Percentiles rank a stretch among this genome's conserved stretches.
Evolutionary conservation across 2,888 invertebrate genomes (phyloP).

Genomic region (Cerastis leucographa): DNA sequence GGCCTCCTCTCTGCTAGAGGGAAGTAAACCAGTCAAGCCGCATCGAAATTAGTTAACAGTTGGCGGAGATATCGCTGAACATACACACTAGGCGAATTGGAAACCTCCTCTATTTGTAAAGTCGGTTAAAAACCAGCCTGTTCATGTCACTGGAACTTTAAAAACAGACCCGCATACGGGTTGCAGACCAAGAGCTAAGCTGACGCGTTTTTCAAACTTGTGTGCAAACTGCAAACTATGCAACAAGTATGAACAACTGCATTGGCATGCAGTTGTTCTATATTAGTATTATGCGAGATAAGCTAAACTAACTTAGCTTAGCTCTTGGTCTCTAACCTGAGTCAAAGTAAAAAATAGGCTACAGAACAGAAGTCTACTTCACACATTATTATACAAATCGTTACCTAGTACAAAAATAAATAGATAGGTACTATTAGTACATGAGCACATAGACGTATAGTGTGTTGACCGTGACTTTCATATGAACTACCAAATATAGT

Average conservation of each 20-base stretch:
- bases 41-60: not conserved
- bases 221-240: no score
- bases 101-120: not conserved
- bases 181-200: no score
- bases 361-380: not conserved
- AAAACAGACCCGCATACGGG: not conserved
- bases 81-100: not conserved
- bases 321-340: no score
- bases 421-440: slow-evolving; percentile 12
- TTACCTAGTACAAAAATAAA: slow-evolving; percentile 35
- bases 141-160: not conserved
- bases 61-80: not conserved
- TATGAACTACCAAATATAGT: slow-evolving; percentile 72
- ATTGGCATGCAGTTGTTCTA: no score
- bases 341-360: slow-evolving; percentile 6
- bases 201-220: no score
- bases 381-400: slow-evolving; percentile 26
- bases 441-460: not conserved
- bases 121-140: not conserved
- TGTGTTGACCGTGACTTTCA: slow-evolving; percentile 64
- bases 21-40: no score
- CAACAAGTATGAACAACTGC: no score
- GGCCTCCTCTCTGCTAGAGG: no score
- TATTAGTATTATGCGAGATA: no score
- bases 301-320: no score